These are phyloP conservation scores for Ictidomys tridecemlineatus DNA, from an alignment of 2,113 vertebrate genomes.

Conservation along the genomic window DNA sequence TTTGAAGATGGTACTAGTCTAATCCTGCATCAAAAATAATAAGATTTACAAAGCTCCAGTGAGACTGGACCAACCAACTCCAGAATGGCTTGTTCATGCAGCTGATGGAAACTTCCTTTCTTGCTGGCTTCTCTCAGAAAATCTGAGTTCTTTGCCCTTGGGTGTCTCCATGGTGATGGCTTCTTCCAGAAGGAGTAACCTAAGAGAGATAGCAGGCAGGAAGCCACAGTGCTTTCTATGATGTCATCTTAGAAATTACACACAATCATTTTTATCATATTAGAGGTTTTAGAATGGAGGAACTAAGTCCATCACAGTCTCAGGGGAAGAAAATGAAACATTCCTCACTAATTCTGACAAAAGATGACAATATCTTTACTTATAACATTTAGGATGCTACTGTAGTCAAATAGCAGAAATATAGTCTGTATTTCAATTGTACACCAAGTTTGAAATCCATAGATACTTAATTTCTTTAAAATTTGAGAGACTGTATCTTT, in stretches of 20 bases:
- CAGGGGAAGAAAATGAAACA: neutral
- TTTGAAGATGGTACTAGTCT: neutral
- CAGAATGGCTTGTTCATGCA: neutral
- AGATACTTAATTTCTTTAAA: constrained; percentile 1
- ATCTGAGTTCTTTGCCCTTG: too few relatives aligned
- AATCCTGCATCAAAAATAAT: neutral
- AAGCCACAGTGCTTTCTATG: neutral
- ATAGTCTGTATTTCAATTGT: neutral
- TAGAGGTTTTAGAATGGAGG: neutral
- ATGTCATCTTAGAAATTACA: neutral
- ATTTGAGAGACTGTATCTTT: neutral
- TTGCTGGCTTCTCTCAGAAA: neutral
- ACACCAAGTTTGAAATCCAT: neutral
- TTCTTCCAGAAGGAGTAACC: neutral
- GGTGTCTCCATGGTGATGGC: too few relatives aligned
- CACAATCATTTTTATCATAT: neutral
- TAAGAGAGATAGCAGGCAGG: neutral
- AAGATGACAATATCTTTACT: neutral
- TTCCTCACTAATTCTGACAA: neutral
- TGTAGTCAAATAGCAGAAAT: neutral
- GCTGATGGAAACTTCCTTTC: neutral
- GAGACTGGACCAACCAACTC: neutral
- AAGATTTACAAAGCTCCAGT: neutral
- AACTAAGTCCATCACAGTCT: neutral
- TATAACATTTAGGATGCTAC: neutral